Base-by-base conservation (phyloP, 2,888 invertebrate genomes). In the Papilio demoleus region DNA sequence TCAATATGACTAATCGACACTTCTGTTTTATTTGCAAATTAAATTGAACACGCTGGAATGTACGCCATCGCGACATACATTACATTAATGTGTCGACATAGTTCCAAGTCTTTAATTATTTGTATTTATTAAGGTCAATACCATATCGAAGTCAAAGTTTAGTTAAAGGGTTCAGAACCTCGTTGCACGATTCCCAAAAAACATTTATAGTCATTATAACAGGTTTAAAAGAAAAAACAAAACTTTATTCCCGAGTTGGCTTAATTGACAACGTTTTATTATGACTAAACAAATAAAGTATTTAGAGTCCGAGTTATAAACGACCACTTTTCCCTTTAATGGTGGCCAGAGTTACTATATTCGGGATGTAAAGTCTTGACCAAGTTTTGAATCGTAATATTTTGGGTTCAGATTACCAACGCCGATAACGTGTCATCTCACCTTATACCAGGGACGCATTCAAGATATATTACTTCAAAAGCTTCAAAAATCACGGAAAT, bases 341-440 rank as follows among this genome's bases (percentile, higher is more conserved):
- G 88, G 87, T 85, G 79, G 74, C 82, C 85, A 80, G 81, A 82
- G 87, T 86, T 85, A 82, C 80, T 83, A 84, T 86, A 85, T 86
- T 85, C 83, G 85, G 85, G 85, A 86, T 82, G 81, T 87, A 87
- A 88, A 88, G 86, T 87, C 87, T 87, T 90, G 89, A 88, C 91
- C 90, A 92, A 92, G 88, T 92, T 92, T 88, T 88, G 89, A 90
- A 89, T 92, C 89, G 90, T 93, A 93, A 93, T 93, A 93, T 92
- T 93, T 92, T 88, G 90, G 89, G 88, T 82, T 92, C 89, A 91
- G 93, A 93, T 93, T 93, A 93, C 93, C 84, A 79, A 74, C 77
- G 76, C 83, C 79, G 93, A 93, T 93, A 92, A 88, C 84, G 85
- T 80, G 83, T 88, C 90, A 90, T 92, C 91, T 91, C 92, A 89